phyloP scores from a whole-genome alignment of 2,797 vertebrate genomes.

The Erethizon dorsatum region DNA sequence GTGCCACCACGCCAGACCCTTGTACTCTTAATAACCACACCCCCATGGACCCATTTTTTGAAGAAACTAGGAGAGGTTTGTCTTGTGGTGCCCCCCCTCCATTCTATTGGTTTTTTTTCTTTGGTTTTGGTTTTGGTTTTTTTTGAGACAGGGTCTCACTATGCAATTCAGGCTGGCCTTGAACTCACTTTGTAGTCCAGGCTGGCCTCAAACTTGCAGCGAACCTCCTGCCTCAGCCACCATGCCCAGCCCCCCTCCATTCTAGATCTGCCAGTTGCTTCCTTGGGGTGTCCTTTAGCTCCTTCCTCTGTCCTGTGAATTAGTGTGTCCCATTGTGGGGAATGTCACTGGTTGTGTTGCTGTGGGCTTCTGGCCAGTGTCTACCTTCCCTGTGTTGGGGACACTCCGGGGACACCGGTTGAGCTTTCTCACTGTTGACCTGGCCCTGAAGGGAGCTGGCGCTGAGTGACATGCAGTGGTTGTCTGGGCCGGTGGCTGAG shows the following conservation, averaged over 20 bases:
- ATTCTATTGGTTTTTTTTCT: no score
- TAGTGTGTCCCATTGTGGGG: no score
- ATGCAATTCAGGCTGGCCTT: no score
- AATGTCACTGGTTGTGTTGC: neutral
- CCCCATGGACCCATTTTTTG: neutral
- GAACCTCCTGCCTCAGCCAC: no score
- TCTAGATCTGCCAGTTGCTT: neutral
- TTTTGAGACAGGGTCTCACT: no score
- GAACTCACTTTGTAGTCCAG: no score
- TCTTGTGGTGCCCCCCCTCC: fast-evolving
- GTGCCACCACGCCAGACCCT: neutral
- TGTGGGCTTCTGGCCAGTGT: neutral
- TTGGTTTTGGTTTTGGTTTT: no score
- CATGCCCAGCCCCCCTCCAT: neutral
- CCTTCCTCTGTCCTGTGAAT: neutral
- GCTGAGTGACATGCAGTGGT: no score
- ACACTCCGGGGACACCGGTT: fast-evolving
- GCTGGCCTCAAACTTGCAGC: no score
- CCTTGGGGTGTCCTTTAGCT: neutral
- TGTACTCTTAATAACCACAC: neutral
- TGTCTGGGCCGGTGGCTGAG: neutral
- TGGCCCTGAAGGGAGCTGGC: neutral
- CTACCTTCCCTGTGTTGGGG: neutral
- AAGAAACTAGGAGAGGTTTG: neutral
- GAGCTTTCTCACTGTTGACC: neutral